phyloP scores from a whole-genome alignment of 2,797 vertebrate genomes.

The Aldrovandia affinis region DNA sequence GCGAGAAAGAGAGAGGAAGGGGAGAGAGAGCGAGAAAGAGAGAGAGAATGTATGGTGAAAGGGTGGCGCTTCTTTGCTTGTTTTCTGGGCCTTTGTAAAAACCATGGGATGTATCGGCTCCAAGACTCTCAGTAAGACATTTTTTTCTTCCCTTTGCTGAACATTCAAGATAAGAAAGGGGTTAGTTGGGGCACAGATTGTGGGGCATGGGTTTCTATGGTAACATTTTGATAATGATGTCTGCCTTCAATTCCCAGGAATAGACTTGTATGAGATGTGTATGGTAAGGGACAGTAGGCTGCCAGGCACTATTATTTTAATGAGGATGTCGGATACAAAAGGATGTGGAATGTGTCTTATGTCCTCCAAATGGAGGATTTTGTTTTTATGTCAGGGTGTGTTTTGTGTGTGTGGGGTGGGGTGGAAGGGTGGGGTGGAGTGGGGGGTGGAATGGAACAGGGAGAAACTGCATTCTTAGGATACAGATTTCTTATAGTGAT shows the following conservation, averaged over 20 bases:
- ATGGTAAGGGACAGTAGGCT: constrained; percentile 13
- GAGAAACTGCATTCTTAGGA: constrained; percentile 3
- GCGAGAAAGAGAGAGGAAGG: constrained; percentile 41
- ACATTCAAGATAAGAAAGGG: constrained; percentile 19
- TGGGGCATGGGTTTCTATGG: constrained; percentile 55
- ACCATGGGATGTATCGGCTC: constrained; percentile 82
- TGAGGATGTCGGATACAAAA: neutral
- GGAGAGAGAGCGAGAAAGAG: constrained; percentile 23
- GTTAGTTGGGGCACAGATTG: constrained; percentile 22
- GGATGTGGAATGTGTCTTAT: neutral
- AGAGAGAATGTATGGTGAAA: constrained; percentile 65
- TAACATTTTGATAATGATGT: constrained; percentile 46
- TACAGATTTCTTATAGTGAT: constrained; percentile 21
- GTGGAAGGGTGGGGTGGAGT: neutral
- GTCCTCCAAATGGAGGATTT: neutral
- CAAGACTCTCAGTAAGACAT: constrained; percentile 65
- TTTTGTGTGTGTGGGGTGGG: neutral
- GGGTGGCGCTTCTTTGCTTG: constrained; percentile 65
- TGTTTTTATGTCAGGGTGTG: constrained; percentile 5
- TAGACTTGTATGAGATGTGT: constrained; percentile 21
- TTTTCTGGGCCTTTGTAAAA: constrained; percentile 67
- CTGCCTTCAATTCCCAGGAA: constrained; percentile 24
- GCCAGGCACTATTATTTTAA: neutral
- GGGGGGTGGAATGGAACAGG: neutral
- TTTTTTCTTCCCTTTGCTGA: constrained; percentile 16